Evolutionary conservation across 2,797 vertebrate genomes (phyloP).

Genomic region (Hyperoplus immaculatus): DNA sequence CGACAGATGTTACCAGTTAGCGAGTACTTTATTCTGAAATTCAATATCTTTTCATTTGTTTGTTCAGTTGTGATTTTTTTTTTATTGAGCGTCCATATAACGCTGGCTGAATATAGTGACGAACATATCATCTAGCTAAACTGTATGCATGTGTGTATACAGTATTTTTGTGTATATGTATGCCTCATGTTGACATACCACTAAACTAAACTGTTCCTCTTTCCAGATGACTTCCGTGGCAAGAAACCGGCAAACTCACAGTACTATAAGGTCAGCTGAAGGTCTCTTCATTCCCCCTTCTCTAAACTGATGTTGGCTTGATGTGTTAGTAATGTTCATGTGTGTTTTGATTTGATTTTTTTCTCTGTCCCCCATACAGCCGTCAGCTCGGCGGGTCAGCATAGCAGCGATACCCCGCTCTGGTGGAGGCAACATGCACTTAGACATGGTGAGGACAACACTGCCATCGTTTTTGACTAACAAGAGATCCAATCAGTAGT

Average conservation of each 20-base stretch:
- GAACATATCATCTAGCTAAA: neutral
- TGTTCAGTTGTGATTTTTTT: neutral
- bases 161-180: neutral
- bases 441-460: conserved; percentile 85
- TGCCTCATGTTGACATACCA: neutral
- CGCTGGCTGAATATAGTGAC: neutral
- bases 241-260: conserved; percentile 76
- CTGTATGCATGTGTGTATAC: neutral
- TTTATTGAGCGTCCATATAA: neutral
- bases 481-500: neutral
- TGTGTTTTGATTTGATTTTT: neutral
- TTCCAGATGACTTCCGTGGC: conserved; percentile 83
- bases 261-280: conserved; percentile 81
- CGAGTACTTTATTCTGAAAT: neutral
- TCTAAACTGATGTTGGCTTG: neutral
- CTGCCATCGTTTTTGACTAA: neutral
- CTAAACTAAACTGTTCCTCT: neutral
- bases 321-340: neutral
- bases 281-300: neutral
- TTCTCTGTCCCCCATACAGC: conserved; percentile 19
- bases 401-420: conserved; percentile 89
- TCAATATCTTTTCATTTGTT: neutral
- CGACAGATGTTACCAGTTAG: neutral
- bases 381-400: conserved; percentile 89
- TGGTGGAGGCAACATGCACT: conserved; percentile 79